Conservation (phyloP, 2,888 invertebrate genomes). For the Apamea crenata region DNA sequence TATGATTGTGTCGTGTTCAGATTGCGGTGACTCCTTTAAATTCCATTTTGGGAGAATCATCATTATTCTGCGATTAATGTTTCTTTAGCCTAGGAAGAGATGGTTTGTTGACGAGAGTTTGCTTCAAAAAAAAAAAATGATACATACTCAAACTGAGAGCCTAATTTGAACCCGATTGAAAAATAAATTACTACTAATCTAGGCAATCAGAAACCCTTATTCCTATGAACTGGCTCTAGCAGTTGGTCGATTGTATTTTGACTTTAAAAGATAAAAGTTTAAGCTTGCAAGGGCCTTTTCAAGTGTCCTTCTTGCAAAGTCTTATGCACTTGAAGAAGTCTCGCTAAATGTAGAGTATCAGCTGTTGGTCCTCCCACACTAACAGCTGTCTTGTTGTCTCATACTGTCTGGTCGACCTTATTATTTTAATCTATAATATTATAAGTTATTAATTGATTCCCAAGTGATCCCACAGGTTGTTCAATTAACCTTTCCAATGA, state of each 20-base stretch:
- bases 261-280: neutral
- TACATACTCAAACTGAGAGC: too few species aligned
- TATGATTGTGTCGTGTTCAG: conserved; percentile 63
- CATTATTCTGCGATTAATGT: conserved; percentile 6
- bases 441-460: conserved; percentile 13
- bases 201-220: neutral
- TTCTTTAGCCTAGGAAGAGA: neutral
- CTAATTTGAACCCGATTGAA: neutral
- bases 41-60: conserved; percentile 11
- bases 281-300: neutral
- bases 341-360: too few species aligned
- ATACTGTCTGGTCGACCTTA: neutral
- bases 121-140: neutral
- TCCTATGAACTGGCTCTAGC: neutral
- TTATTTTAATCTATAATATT: neutral
- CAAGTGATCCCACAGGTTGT: conserved; percentile 23
- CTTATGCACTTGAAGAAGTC: neutral
- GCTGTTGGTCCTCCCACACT: neutral
- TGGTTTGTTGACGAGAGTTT: neutral
- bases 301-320: too few species aligned
- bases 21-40: conserved; percentile 56
- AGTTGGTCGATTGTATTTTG: neutral
- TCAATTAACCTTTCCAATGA: conserved; percentile 38
- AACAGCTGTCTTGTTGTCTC: neutral
- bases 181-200: neutral